Evolutionary conservation across 2,888 invertebrate species (phyloP), one percentile per base, ranked within the genome.

Genomic region (Ectobius pallidus): DNA sequence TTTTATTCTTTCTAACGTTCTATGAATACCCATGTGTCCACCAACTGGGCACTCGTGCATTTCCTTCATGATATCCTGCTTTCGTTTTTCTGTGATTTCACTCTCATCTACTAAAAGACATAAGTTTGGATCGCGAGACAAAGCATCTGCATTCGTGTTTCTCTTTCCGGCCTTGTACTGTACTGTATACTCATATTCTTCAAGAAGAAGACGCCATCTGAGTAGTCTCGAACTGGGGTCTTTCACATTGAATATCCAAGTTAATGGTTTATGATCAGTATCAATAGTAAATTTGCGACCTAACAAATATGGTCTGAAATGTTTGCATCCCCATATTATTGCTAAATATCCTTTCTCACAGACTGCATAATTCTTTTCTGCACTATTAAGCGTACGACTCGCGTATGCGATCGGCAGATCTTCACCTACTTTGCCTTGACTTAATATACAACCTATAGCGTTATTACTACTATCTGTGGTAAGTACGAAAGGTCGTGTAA

Each of bases 181-280:
- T 1, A 81, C 75, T 44, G 74, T 74, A 52, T 78, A 80, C 14
- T 80, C 77, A 69, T 76, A 80, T 71, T 79, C 79, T 18, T 77
- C 74, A 3, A 80, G 73, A 73, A 39, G 20, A 3, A 65, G 42
- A 7, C 42, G 65, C 65, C 63, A 49, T 49, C 49, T 49, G 16
- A 49, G 16, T 6, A 49, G 49, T 49, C 49, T 7, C 49, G 49
- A 49, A 49, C 49, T 49, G 49, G 49, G 49, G 49, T n/a, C 34
- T 49, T 49, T 49, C 11, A 49, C 49, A 49, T n/a, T 49, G n/a
- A 49, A 49, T 49, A 49, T n/a, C 49, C 49, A 49, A 49, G 18
- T 18, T n/a, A 49, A 18, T 6, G 16, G n/a, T 49, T n/a, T 49
- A 49, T 49, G 18, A 18, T 49, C 49, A 14, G 49, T 49, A 14